These are phyloP conservation scores for Upupa epops DNA, from an alignment of 2,113 vertebrate species.

Conservation along the genomic window DNA sequence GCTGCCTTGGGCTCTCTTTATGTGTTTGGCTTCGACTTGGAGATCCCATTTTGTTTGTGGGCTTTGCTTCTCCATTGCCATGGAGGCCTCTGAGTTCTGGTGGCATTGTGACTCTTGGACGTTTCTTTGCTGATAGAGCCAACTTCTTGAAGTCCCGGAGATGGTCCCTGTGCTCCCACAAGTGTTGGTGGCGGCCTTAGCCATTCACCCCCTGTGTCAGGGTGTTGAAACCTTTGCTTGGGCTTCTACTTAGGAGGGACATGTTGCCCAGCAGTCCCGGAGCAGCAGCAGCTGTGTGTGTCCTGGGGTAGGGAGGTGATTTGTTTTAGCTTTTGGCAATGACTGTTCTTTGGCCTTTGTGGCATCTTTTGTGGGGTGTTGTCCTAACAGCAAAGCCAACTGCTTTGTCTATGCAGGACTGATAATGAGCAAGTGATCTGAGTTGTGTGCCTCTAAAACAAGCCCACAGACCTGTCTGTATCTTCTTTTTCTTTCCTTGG, in stretches of 20 bases:
- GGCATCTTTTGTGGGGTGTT: not conserved
- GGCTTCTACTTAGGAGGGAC: not conserved
- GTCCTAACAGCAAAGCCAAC: not conserved
- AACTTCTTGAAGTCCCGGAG: not conserved
- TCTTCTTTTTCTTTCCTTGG: not conserved
- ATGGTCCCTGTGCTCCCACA: accelerated
- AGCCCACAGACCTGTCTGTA: not conserved
- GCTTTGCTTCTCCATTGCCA: not conserved
- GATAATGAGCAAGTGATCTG: not conserved
- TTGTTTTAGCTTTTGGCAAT: not conserved
- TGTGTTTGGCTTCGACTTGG: not conserved
- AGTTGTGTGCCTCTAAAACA: not conserved
- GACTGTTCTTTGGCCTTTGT: not conserved
- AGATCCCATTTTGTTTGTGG: not conserved
- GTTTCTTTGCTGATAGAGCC: not conserved
- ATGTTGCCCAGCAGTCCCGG: accelerated
- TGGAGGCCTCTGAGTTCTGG: not conserved
- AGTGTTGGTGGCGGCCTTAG: not conserved
- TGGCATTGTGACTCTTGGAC: accelerated
- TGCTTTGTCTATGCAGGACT: not conserved
- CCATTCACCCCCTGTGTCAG: not conserved
- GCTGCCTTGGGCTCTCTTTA: not conserved
- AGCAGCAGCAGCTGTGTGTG: not conserved
- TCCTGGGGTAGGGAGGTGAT: not conserved
- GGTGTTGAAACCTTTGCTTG: not conserved